Conservation (phyloP, 1,140 invertebrate species). For the Drosophila obscura region DNA sequence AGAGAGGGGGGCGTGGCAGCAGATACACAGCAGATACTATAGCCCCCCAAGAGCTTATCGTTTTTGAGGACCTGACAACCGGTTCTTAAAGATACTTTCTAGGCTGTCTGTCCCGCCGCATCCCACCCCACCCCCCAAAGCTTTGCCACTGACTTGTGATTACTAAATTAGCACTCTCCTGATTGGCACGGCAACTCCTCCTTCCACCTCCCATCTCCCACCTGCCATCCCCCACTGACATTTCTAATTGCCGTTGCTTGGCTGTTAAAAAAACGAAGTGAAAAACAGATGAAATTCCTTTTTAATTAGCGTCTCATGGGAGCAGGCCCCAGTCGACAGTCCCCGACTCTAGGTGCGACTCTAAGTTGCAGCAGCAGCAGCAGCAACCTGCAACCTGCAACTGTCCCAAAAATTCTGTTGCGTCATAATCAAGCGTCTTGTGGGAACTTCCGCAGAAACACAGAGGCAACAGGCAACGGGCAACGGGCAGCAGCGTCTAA, state of each 20-base stretch:
- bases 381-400: constrained; percentile 55
- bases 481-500: constrained; percentile 38
- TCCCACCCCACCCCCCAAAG: not conserved
- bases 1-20: constrained; percentile 9
- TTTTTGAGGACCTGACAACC: constrained; percentile 64
- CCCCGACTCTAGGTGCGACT: constrained; percentile 1
- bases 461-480: constrained; percentile 2
- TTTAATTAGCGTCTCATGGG: constrained; percentile 70
- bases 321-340: constrained; percentile 29
- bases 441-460: constrained; percentile 70
- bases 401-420: constrained; percentile 69
- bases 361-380: constrained; percentile 7
- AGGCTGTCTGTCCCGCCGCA: constrained; percentile 6
- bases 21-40: constrained; percentile 22
- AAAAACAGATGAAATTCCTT: constrained; percentile 64
- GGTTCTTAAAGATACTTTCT: constrained; percentile 50
- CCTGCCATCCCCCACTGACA: constrained; percentile 20
- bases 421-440: constrained; percentile 72
- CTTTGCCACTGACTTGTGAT: constrained; percentile 62
- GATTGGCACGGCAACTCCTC: constrained; percentile 43
- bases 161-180: constrained; percentile 80
- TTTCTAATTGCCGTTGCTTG: constrained; percentile 69
- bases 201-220: not conserved
- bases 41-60: constrained; percentile 25
- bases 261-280: constrained; percentile 29